Evolutionary conservation across 2,113 vertebrate genomes (phyloP), one percentile per base, ranked within the genome.

Genomic region (Dasypus novemcinctus): DNA sequence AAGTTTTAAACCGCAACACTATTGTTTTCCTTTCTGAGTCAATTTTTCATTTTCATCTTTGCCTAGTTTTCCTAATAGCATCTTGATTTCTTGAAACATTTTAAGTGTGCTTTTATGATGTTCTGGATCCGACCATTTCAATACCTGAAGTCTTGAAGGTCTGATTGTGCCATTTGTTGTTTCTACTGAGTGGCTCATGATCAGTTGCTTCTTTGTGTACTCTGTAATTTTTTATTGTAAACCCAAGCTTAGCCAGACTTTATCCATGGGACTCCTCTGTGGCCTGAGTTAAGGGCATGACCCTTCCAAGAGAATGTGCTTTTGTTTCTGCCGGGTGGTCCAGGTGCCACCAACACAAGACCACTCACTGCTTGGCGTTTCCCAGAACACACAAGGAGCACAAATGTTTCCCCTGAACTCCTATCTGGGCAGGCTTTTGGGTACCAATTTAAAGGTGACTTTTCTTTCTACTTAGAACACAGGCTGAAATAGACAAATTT

Each of bases 11-110:
- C 87, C 81, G 72, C 92, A 85, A 68, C 46, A 31, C 87, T 90
- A 84, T 90, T 23, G 4, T 87, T 94, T 96, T 94, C n/a, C 63
- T 78, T 95, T 96, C 61, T 93, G 75, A 84, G 46, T 81, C n/a
- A 83, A 29, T 92, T 93, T 84, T 87, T 94, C 46, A 27, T 83
- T 83, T 94, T 94, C 14, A 31, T 84, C 72, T 90, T 91, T 90
- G 71, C 71, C 87, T 97, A 23, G 8, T 64, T 93, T 89, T 87
- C 23, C 38, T 90, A 2, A 54, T 31, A 76, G 76, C 63, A 43
- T 57, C 46, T 94, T 92, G 90, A 85, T 90, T 95, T 88, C 79
- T 82, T 33, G 94, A 66, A 90, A 57, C 38, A 90, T 78, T 97
- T 93, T 81, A 54, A 87, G 38, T 15, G 46, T 52, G 68, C 31